Evolutionary conservation across 2,888 invertebrate genomes (phyloP).

Genomic region (Eumacrocentrus americanus): DNA sequence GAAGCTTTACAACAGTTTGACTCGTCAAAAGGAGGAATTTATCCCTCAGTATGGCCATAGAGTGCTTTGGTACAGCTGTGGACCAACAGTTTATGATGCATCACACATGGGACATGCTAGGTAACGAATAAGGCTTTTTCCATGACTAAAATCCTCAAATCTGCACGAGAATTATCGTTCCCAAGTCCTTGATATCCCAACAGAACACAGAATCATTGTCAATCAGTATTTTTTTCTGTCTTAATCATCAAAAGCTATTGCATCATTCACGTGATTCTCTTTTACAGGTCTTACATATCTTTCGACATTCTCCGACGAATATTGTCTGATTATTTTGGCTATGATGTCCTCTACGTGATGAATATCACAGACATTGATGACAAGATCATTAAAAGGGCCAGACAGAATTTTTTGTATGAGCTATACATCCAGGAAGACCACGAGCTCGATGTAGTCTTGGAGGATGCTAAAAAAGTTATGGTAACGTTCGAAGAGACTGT

Average conservation of each 20-base stretch:
- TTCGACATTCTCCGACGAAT: constrained; percentile 96
- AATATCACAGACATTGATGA: constrained; percentile 99
- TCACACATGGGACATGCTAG: constrained; percentile 99
- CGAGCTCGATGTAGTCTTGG: constrained; percentile 68
- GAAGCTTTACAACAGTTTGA: constrained; percentile 88
- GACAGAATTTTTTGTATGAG: constrained; percentile 87
- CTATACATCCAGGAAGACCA: constrained; percentile 71
- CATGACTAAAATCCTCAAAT: too few species aligned
- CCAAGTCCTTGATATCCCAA: too few species aligned
- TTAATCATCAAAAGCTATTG: too few species aligned
- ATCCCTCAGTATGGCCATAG: constrained; percentile 80
- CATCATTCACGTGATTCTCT: constrained; percentile 13
- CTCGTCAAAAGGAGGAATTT: constrained; percentile 88
- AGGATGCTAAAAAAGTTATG: constrained; percentile 75
- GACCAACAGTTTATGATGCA: constrained; percentile 99
- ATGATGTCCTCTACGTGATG: constrained; percentile 94
- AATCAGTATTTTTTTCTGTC: too few species aligned
- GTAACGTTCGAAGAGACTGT: constrained; percentile 69
- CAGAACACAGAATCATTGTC: too few species aligned
- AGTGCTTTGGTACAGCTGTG: constrained; percentile 98
- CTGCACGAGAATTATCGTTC: too few species aligned
- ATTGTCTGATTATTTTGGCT: constrained; percentile 89
- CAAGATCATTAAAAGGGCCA: constrained; percentile 94
- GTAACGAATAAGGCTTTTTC: constrained; percentile 66
- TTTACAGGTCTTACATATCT: constrained; percentile 91